Evolutionary conservation across 1,140 invertebrate species (phyloP).

Genomic region (Pectinophora gossypiella): DNA sequence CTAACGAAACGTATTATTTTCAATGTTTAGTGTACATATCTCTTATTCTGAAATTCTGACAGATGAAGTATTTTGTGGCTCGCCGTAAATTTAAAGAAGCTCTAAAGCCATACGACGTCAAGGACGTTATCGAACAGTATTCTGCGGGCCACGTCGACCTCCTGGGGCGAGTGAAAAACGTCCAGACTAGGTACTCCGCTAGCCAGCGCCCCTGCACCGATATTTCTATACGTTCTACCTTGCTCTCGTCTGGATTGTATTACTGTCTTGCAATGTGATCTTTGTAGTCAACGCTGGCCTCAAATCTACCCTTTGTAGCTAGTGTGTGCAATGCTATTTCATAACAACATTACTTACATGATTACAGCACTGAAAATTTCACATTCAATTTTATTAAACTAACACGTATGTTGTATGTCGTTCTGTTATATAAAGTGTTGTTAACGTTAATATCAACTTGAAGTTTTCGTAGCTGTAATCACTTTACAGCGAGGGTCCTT

Average conservation of each 20-base stretch:
- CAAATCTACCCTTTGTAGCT: conserved; percentile 24
- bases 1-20: too few relatives aligned
- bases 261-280: conserved; percentile 41
- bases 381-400: too few relatives aligned
- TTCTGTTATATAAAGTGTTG: too few relatives aligned
- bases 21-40: conserved; percentile 19
- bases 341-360: conserved; percentile 7
- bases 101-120: conserved; percentile 96
- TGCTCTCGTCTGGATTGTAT: conserved; percentile 49
- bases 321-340: conserved; percentile 5
- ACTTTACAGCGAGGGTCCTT: too few relatives aligned
- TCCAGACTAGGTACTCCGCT: conserved; percentile 86
- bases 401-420: too few relatives aligned
- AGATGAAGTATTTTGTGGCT: conserved; percentile 96
- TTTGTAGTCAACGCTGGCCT: conserved; percentile 51
- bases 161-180: conserved; percentile 90
- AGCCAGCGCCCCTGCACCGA: conserved; percentile 40
- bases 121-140: conserved; percentile 98
- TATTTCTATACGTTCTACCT: conserved; percentile 36
- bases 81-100: conserved; percentile 96
- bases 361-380: conserved; percentile 20
- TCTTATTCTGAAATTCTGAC: conserved; percentile 64
- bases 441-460: too few relatives aligned
- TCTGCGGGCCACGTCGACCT: conserved; percentile 94
- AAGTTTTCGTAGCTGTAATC: too few relatives aligned